Percentiles rank a stretch among this genome's conserved stretches.
phyloP scores from a whole-genome alignment of 2,113 vertebrate species.

The Lepidothrix coronata region DNA sequence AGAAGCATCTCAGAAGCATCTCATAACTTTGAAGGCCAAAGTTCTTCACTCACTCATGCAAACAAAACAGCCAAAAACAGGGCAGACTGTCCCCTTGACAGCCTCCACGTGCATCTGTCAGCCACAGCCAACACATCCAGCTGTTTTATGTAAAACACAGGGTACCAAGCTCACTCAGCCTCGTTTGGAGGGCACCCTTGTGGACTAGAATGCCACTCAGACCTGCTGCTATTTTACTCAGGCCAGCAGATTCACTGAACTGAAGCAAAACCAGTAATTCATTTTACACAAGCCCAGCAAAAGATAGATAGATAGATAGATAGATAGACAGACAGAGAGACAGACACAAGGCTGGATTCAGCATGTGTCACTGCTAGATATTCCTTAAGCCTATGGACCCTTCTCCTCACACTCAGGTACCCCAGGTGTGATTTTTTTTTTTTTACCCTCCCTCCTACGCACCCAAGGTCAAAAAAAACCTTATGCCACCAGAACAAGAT shows the following conservation, averaged over 20 bases:
- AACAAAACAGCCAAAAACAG: background rate
- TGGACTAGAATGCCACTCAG: background rate
- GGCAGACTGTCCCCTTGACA: background rate
- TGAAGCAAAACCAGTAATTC: background rate
- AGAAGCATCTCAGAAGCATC: background rate
- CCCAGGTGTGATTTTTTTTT: background rate
- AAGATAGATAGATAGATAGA: background rate
- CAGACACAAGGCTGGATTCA: background rate
- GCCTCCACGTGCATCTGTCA: background rate
- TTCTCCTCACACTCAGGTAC: background rate
- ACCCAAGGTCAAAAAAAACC: background rate
- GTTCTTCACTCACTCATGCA: background rate
- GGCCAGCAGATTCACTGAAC: background rate
- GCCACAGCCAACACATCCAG: background rate
- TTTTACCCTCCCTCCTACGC: background rate
- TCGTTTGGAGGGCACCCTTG: background rate
- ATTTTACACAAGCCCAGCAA: background rate
- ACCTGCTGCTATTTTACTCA: background rate
- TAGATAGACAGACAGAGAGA: too few relatives aligned
- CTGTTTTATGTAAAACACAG: background rate
- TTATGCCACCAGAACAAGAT: background rate
- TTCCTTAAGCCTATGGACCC: background rate
- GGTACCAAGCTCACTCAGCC: fast-evolving
- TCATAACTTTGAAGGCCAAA: background rate
- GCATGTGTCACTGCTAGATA: background rate